phyloP scores from a whole-genome alignment of 2,113 vertebrate genomes.

The Sterna hirundo region DNA sequence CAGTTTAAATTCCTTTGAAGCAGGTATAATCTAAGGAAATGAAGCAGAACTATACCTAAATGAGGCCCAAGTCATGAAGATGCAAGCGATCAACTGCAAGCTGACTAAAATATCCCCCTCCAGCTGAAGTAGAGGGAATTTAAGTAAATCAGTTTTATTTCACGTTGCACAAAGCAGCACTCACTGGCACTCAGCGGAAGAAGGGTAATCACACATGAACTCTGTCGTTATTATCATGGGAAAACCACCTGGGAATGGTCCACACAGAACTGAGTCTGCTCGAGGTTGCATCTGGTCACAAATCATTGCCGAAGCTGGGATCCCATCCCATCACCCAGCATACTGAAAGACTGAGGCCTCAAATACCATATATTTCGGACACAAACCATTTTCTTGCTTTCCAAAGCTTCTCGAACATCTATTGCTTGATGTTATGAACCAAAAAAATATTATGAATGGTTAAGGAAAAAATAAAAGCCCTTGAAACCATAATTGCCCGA shows the following conservation, averaged over 20 bases:
- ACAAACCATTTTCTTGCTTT: background rate
- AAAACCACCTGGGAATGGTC: background rate
- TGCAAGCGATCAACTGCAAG: background rate
- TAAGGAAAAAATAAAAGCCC: background rate
- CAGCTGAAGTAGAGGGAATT: background rate
- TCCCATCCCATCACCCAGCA: background rate
- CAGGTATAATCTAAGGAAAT: slow-evolving; percentile 34
- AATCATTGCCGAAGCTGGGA: background rate
- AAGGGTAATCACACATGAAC: background rate
- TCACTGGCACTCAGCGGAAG: background rate
- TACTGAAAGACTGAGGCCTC: background rate
- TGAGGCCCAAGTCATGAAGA: background rate
- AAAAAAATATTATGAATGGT: background rate
- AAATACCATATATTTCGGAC: background rate
- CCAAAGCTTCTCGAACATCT: background rate
- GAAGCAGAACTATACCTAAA: slow-evolving; percentile 31
- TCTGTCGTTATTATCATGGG: background rate
- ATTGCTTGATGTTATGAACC: background rate
- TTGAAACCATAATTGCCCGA: background rate
- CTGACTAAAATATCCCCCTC: background rate
- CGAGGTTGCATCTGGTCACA: background rate
- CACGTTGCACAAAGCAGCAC: background rate
- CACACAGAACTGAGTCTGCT: background rate
- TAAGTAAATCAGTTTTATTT: background rate
- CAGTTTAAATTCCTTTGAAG: background rate